A percentile compares a stretch with the other conserved stretches of the same genome.
These are phyloP conservation scores for Varanus salvator DNA, from an alignment of 2,113 vertebrate genomes.

Conservation along the genomic window DNA sequence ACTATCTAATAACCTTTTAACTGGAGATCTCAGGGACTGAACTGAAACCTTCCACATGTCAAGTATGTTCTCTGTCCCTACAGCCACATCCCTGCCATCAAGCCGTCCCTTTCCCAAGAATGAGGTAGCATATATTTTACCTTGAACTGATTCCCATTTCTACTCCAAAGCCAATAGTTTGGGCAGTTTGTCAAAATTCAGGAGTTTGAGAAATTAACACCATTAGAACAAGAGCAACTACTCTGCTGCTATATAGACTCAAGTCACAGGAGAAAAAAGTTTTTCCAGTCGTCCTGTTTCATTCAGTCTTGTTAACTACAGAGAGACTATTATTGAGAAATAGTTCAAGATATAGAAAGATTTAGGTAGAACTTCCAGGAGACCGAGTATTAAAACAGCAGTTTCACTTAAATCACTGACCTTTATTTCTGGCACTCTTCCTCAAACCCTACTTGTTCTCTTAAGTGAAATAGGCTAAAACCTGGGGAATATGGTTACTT, in stretches of 20 bases:
- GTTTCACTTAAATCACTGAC: constrained; percentile 64
- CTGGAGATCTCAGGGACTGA: neutral
- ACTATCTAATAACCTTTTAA: neutral
- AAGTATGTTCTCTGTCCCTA: no score
- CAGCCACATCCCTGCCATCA: neutral
- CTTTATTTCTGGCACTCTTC: constrained; percentile 58
- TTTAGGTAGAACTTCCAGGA: constrained; percentile 51
- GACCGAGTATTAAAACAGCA: constrained; percentile 51
- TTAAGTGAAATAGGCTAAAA: constrained; percentile 59
- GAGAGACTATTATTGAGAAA: constrained; percentile 39
- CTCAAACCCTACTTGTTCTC: constrained; percentile 58
- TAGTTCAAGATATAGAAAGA: constrained; percentile 42
- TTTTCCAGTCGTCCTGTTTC: constrained; percentile 35
- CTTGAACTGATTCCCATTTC: neutral
- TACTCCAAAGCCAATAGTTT: neutral
- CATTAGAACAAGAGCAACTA: neutral
- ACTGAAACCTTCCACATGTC: no score
- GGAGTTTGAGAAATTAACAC: constrained; percentile 25
- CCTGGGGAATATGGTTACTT: constrained; percentile 29
- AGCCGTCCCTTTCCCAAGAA: neutral
- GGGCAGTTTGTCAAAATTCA: neutral
- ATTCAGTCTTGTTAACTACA: neutral
- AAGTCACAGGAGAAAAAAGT: neutral
- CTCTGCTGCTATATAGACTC: neutral
- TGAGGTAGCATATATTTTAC: neutral